phyloP scores from a whole-genome alignment of 2,113 vertebrate genomes.

The Elgaria multicarinata region DNA sequence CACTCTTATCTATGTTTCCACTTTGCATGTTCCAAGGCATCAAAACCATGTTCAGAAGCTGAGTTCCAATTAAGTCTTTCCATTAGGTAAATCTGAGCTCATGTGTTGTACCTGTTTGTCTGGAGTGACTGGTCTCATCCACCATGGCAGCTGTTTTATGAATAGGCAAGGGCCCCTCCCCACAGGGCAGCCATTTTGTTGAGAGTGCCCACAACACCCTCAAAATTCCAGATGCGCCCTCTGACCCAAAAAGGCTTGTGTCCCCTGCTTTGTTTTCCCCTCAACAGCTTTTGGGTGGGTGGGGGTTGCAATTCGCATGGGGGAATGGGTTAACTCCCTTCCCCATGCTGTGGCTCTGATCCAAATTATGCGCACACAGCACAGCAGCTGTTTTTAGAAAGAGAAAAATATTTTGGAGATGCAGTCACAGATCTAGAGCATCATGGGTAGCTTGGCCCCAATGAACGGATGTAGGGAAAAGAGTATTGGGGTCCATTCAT shows the following conservation, averaged over 20 bases:
- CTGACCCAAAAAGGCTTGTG: no score
- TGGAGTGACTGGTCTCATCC: no score
- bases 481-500: neutral
- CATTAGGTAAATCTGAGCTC: neutral
- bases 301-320: neutral
- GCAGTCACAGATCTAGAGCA: neutral
- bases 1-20: neutral
- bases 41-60: neutral
- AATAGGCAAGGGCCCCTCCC: no score
- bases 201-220: no score
- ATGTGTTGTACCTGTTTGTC: neutral
- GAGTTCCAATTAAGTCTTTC: neutral
- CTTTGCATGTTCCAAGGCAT: neutral
- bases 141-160: no score
- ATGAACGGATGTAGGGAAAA: neutral
- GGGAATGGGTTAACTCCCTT: neutral
- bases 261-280: neutral
- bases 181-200: no score
- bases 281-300: neutral
- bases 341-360: neutral
- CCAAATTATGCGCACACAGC: neutral
- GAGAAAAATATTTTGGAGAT: no score
- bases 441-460: neutral
- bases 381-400: neutral
- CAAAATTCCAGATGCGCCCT: no score